Percentiles rank a stretch among this genome's conserved stretches.
These are phyloP conservation scores for Thumatha senex DNA, from an alignment of 2,888 invertebrate species.

Conservation along the genomic window DNA sequence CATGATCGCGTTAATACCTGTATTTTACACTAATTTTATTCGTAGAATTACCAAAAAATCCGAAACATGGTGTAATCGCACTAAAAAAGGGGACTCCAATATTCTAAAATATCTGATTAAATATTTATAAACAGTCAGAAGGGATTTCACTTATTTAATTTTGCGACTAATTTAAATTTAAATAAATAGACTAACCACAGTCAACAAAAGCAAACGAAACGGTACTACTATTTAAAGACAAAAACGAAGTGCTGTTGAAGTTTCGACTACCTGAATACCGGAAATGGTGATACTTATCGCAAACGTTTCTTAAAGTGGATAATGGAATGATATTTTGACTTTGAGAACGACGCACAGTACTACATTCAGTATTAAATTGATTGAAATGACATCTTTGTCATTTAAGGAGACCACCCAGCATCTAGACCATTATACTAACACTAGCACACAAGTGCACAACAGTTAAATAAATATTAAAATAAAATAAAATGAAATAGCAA, in stretches of 20 bases:
- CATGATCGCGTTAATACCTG: too few relatives aligned
- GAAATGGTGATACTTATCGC: slow-evolving; percentile 2
- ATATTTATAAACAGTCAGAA: neutral
- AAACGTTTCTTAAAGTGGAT: slow-evolving; percentile 1
- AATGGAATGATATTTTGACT: slow-evolving; percentile 10
- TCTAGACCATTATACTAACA: too few relatives aligned
- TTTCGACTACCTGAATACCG: neutral
- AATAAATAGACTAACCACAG: neutral
- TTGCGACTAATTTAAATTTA: too few relatives aligned
- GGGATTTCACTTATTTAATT: neutral
- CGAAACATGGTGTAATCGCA: too few relatives aligned
- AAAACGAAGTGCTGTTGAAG: neutral
- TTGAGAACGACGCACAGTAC: slow-evolving; percentile 6
- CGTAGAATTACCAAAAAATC: too few relatives aligned
- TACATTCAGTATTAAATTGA: slow-evolving; percentile 5
- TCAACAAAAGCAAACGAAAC: neutral
- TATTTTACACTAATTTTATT: too few relatives aligned
- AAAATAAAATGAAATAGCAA: too few relatives aligned
- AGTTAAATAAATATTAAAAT: too few relatives aligned
- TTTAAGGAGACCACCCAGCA: neutral
- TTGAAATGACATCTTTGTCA: neutral
- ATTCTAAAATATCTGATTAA: too few relatives aligned
- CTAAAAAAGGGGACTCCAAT: too few relatives aligned
- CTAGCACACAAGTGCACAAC: too few relatives aligned
- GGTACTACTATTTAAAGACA: too few relatives aligned